Conservation (phyloP, 2,888 invertebrate species). For the Argyresthia goedartella region DNA sequence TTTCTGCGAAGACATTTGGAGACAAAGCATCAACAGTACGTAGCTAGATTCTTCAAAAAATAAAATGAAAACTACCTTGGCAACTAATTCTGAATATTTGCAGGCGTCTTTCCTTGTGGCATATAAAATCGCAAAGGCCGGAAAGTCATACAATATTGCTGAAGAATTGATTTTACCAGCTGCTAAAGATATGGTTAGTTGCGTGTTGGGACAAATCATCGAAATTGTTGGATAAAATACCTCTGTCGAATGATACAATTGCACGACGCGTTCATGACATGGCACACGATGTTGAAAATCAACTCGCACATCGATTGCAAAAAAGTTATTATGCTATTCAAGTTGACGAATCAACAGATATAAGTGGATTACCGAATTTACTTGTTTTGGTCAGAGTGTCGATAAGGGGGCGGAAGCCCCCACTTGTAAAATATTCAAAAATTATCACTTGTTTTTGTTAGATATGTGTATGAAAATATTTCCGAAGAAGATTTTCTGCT, state of each 20-base stretch:
- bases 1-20: conserved; percentile 7
- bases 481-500: conserved; percentile 3
- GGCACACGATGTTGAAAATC: conserved; percentile 5
- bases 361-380: conserved; percentile 5
- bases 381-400: conserved; percentile 1
- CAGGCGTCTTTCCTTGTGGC: no score
- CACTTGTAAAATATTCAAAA: no score
- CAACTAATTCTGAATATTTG: no score
- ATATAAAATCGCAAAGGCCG: no score
- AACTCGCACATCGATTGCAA: conserved; percentile 1
- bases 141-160: no score
- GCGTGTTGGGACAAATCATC: background rate
- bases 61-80: no score
- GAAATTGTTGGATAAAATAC: background rate
- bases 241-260: conserved; percentile 2
- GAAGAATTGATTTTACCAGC: no score
- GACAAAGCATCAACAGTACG: conserved; percentile 6
- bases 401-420: no score
- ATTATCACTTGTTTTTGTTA: conserved; percentile 1
- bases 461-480: background rate
- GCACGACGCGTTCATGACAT: conserved; percentile 2
- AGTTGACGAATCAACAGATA: background rate
- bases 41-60: background rate
- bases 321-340: conserved; percentile 1
- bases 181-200: no score